These are phyloP conservation scores for Chrysocyon brachyurus DNA, from an alignment of 2,797 vertebrate genomes.

Conservation along the genomic window DNA sequence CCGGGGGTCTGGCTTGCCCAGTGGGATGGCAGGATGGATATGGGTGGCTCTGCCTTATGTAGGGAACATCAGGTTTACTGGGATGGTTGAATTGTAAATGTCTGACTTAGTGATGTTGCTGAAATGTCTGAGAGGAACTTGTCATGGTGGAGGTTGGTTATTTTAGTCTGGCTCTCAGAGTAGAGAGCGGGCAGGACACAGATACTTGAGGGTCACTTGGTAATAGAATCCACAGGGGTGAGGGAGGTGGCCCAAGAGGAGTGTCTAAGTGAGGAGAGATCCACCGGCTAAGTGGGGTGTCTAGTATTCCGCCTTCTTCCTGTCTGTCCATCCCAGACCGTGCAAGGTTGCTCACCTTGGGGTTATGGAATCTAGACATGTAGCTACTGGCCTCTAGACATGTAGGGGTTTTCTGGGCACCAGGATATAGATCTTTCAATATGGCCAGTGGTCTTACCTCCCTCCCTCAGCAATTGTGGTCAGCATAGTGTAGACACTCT, in stretches of 20 bases:
- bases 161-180: neutral
- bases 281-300: neutral
- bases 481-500: neutral
- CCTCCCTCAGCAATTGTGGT: neutral
- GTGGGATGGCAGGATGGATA: neutral
- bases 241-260: neutral
- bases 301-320: neutral
- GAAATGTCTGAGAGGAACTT: neutral
- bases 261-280: neutral
- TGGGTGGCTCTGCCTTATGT: neutral
- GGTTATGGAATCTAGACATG: too few species aligned
- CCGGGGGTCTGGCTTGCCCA: neutral
- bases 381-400: neutral
- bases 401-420: neutral
- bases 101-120: neutral
- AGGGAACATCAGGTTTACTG: neutral
- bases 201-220: neutral
- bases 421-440: neutral
- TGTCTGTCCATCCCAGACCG: neutral
- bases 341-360: neutral
- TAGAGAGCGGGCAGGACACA: neutral
- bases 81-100: neutral
- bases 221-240: neutral
- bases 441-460: neutral
- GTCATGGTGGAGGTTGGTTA: neutral